Evolutionary conservation across 2,113 vertebrate genomes (phyloP).

Genomic region (Halichoeres trimaculatus): DNA sequence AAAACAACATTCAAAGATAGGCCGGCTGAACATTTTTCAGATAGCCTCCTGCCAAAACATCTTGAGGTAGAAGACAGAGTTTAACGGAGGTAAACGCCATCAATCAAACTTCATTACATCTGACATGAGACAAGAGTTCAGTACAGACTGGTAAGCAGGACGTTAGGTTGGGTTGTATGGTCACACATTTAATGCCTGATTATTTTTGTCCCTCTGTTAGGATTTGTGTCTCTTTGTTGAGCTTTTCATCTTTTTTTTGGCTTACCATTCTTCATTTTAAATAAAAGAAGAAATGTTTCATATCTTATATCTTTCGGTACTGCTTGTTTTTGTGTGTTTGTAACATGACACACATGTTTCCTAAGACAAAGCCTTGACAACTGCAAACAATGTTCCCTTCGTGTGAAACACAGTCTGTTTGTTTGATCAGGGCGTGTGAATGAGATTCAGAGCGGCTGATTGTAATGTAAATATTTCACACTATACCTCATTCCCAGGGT

Average conservation of each 20-base stretch:
- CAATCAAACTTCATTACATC: too few species aligned
- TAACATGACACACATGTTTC: background rate
- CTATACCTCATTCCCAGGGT: slow-evolving; percentile 36
- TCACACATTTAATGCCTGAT: too few species aligned
- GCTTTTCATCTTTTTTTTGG: too few species aligned
- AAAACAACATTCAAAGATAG: background rate
- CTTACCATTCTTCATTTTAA: too few species aligned
- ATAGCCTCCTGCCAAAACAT: background rate
- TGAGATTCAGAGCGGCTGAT: slow-evolving; percentile 42
- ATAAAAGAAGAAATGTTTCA: too few species aligned
- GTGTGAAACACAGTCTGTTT: slow-evolving; percentile 30
- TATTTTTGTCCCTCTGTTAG: too few species aligned
- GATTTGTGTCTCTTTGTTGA: too few species aligned
- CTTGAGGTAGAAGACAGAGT: too few species aligned
- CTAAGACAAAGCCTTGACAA: background rate
- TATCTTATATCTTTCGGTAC: background rate
- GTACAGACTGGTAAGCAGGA: too few species aligned
- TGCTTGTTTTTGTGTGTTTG: background rate
- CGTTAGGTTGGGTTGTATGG: too few species aligned
- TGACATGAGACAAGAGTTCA: too few species aligned
- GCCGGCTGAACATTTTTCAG: background rate
- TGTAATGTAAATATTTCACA: slow-evolving; percentile 58
- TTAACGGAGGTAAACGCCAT: too few species aligned
- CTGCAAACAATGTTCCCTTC: slow-evolving; percentile 7
- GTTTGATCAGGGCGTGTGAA: slow-evolving; percentile 40